Base-by-base conservation (phyloP, 2,797 vertebrate species). In the Lates japonicus region DNA sequence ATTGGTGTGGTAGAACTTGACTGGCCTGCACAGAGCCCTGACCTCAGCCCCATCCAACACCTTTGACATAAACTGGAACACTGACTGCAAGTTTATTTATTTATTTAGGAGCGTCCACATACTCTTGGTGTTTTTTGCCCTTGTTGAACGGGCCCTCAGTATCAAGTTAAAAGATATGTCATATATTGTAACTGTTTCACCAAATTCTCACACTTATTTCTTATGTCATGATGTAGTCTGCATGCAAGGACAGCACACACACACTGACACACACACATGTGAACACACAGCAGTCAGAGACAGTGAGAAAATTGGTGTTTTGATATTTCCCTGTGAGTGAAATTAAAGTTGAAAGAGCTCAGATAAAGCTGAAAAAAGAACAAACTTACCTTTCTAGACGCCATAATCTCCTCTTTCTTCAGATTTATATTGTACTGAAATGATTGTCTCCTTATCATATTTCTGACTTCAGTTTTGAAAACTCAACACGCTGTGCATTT, bases 391-490 rank as follows among this genome's bases (percentile, higher is more conserved):
- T 59, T 64, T 70, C 58, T 8, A 37, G 29, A 70, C 20, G 61
- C 22, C 3, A 1, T 33, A 16, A 57, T 69, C 61, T 65, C 16
- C 29, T 25, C 55, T 42, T 78, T 60, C 31, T 76, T 25, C 29
- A 51, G 29, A 68, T 74, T 57, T 22, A 41, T 20, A 67, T 62
- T 35, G 33, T 35, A 48, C 63, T 60, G 55, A 72, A 80, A 62
- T 67, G 14, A 81, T 64, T 42, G 64, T 17, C 39, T 72, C 67
- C 83, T 93, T 90, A 92, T 86, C 88, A 46, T 58, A 51, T 71
- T 84, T 84, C 71, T 61, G 67, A 86, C 72, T 90, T 87, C 29
- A 78, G 77, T 80, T 76, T 82, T 70, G 61, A 80, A 86, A 76
- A 82, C 76, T 78, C 70, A 80, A 55, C 49, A 52, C 31, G 69